Base-by-base conservation (phyloP, 2,888 invertebrate genomes). In the Seira musarum region DNA sequence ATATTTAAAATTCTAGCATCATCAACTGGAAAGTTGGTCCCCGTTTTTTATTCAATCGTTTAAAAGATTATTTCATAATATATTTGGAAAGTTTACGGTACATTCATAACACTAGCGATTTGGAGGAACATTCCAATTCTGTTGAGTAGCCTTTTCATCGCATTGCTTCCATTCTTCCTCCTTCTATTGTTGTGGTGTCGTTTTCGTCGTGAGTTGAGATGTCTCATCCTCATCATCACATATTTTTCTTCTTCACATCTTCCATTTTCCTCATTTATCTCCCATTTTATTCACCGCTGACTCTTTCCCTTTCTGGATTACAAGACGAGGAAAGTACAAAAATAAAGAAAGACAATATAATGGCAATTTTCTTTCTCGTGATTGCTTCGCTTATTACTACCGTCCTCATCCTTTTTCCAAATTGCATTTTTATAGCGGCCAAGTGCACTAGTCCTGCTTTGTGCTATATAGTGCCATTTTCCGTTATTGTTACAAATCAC, bases 201-300 rank as follows among this genome's bases (percentile, higher is more conserved):
- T 2, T 21, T 60, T 67, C 6, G 8, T 61, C 30, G 30, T 2
- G 30, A 69, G 30, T 30, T 5, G 30, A 30, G 30, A 5, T 8
- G 30, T 57, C 57, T 57, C 57, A 57, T 19, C 21, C 57, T 21
- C 57, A 57, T 21, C 57, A 71, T 65, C 67, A 60, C 53, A 64
- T 30, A 64, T 74, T 74, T 70, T 71, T 75, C 75, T 75, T 70
- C 70, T 40, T 67, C 80, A 61, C 70, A 71, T 71, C 63, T 53
- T 53, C 53, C 53, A 53, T 53, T 53, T 53, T 53, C 57, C 68
- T 22, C 57, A 53, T 24, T 64, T 60, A 64, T 77, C 66, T 77
- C 53, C 65, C 24, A 77, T 70, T 77, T 77, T 60, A 70, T 70
- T 77, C 65, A 35, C 57, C 66, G 65, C 65, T 77, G 65, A 65